These are phyloP conservation scores for Magallana nippona DNA, from an alignment of 2,888 invertebrate genomes.

Conservation along the genomic window DNA sequence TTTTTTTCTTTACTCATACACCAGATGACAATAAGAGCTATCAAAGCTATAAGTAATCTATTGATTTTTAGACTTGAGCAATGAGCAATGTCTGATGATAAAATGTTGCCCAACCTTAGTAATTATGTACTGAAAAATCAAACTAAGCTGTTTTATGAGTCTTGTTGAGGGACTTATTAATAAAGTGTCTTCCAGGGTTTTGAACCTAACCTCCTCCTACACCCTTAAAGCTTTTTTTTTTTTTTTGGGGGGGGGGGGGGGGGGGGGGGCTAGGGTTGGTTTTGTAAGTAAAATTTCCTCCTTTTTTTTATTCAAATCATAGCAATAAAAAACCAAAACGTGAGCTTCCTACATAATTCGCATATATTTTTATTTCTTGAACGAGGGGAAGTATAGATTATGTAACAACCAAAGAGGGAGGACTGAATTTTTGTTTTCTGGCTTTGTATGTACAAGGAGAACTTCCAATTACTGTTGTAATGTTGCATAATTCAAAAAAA, in stretches of 20 bases:
- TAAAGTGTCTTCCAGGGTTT: slow-evolving; percentile 13
- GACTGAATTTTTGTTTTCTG: background rate
- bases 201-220: too few species aligned
- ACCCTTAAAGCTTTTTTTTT: too few species aligned
- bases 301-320: too few species aligned
- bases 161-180: background rate
- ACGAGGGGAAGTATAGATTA: background rate
- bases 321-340: too few species aligned
- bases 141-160: background rate
- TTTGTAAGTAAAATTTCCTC: too few species aligned
- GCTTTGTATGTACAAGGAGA: background rate
- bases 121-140: background rate
- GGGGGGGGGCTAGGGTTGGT: too few species aligned
- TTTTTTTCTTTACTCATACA: background rate
- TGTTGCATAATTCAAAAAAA: slow-evolving; percentile 27
- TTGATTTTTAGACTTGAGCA: background rate
- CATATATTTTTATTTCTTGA: too few species aligned
- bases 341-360: too few species aligned
- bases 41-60: slow-evolving; percentile 9
- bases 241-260: too few species aligned
- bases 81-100: background rate
- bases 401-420: background rate
- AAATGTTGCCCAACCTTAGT: background rate
- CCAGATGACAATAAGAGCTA: background rate
- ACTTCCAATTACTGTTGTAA: slow-evolving; percentile 26